These are phyloP conservation scores for Drosophila kuntzei DNA, from an alignment of 2,888 invertebrate genomes.

Conservation along the genomic window DNA sequence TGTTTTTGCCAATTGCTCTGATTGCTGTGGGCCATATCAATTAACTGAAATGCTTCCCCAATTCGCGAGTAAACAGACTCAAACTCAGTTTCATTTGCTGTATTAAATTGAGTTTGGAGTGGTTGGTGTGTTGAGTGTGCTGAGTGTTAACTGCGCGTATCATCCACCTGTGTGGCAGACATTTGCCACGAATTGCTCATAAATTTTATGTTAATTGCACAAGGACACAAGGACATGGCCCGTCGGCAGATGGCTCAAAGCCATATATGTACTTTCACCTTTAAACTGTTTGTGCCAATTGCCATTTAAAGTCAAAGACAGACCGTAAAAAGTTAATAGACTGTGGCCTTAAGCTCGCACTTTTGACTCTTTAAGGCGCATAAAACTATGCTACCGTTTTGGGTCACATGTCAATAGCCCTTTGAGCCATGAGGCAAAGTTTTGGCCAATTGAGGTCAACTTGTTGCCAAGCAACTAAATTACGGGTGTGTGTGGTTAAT, in stretches of 20 bases:
- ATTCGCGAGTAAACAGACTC: background rate
- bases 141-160: conserved; percentile 22
- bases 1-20: conserved; percentile 32
- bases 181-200: conserved; percentile 63
- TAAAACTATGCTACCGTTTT: conserved; percentile 36
- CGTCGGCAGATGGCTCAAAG: conserved; percentile 38
- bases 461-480: conserved; percentile 35
- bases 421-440: background rate
- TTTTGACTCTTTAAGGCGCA: conserved; percentile 5
- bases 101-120: conserved; percentile 46
- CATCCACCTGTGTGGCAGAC: conserved; percentile 52
- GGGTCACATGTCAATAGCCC: background rate
- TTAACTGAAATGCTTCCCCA: conserved; percentile 63
- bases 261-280: conserved; percentile 18
- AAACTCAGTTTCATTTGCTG: conserved; percentile 17
- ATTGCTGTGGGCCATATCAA: conserved; percentile 58
- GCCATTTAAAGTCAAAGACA: conserved; percentile 37
- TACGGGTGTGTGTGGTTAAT: conserved; percentile 24
- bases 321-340: conserved; percentile 37
- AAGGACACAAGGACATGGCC: conserved; percentile 34
- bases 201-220: conserved; percentile 73
- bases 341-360: background rate
- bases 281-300: conserved; percentile 35
- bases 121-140: conserved; percentile 12
- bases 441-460: conserved; percentile 14